Percentiles rank a stretch among this genome's conserved stretches.
Evolutionary conservation across 2,888 invertebrate genomes (phyloP).

Genomic region (Trichogramma evanescens): DNA sequence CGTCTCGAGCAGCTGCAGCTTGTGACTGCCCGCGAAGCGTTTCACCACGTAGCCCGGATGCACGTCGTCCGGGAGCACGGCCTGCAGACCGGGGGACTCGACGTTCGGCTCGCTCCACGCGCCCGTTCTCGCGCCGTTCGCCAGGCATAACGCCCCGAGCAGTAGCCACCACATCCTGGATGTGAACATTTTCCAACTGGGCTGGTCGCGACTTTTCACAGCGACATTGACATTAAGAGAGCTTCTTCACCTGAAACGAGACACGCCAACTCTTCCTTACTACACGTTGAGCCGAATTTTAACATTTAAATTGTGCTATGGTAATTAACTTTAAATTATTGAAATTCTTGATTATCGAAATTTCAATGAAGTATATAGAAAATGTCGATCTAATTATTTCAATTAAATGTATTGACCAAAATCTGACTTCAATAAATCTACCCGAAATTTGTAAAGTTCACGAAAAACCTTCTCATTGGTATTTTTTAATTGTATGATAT

Average conservation of each 20-base stretch:
- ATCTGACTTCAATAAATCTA: too few species aligned
- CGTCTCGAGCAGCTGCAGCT: constrained; percentile 58
- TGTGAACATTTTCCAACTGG: constrained; percentile 1
- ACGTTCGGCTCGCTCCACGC: constrained; percentile 2
- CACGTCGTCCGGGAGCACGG: constrained; percentile 80
- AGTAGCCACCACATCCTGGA: constrained; percentile 39
- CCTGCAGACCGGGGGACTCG: constrained; percentile 16
- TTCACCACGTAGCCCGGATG: constrained; percentile 84
- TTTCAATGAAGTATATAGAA: too few species aligned
- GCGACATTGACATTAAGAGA: too few species aligned
- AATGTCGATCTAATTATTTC: too few species aligned
- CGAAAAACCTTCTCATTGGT: too few species aligned
- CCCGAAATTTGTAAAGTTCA: too few species aligned
- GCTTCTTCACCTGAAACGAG: neutral
- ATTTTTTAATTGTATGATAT: too few species aligned
- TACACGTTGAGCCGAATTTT: neutral
- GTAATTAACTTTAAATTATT: too few species aligned
- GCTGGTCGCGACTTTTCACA: too few species aligned
- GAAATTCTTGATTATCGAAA: too few species aligned
- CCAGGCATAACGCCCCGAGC: constrained; percentile 29
- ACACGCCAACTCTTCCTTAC: neutral
- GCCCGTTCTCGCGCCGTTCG: constrained; percentile 17
- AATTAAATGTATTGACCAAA: too few species aligned
- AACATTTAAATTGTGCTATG: too few species aligned
- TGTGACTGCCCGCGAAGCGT: constrained; percentile 59